phyloP scores from a whole-genome alignment of 2,797 vertebrate genomes.

The Parambassis ranga region DNA sequence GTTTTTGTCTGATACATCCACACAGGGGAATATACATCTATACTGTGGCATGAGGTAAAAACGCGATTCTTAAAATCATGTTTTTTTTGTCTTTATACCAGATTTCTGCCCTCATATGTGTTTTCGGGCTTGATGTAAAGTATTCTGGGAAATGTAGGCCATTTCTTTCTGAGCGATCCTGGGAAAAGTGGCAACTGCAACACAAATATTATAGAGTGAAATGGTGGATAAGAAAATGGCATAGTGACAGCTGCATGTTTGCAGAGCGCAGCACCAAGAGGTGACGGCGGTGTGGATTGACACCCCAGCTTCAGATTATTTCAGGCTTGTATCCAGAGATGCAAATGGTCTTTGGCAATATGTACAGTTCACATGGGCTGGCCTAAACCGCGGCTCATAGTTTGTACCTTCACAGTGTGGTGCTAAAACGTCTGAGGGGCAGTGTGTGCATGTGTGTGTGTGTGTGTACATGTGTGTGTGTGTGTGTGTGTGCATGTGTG shows the following conservation, averaged over 20 bases:
- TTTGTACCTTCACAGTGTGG: conserved; percentile 56
- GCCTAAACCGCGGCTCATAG: conserved; percentile 55
- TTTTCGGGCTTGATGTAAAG: neutral
- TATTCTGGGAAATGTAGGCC: neutral
- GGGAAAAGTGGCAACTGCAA: conserved; percentile 5
- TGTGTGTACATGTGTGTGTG: conserved; percentile 9
- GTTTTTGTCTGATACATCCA: neutral
- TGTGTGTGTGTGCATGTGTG: conserved; percentile 27
- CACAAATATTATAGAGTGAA: neutral
- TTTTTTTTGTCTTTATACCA: neutral
- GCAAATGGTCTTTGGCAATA: conserved; percentile 75
- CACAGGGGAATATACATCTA: neutral
- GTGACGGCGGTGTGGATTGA: conserved; percentile 54
- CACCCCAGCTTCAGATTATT: conserved; percentile 61
- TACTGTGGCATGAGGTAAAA: neutral
- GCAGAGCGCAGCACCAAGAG: conserved; percentile 59
- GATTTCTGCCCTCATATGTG: neutral
- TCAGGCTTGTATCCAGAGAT: conserved; percentile 58
- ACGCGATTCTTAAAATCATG: neutral
- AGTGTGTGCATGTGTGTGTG: conserved; percentile 14
- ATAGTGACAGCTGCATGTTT: conserved; percentile 71
- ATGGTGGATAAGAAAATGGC: conserved; percentile 14
- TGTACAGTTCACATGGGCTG: conserved; percentile 65
- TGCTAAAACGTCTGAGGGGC: conserved; percentile 18
- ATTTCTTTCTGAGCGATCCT: neutral